A percentile compares a stretch with the other conserved stretches of the same genome.
Evolutionary conservation across 2,113 vertebrate species (phyloP).

Genomic region (Oncorhynchus gorbuscha): DNA sequence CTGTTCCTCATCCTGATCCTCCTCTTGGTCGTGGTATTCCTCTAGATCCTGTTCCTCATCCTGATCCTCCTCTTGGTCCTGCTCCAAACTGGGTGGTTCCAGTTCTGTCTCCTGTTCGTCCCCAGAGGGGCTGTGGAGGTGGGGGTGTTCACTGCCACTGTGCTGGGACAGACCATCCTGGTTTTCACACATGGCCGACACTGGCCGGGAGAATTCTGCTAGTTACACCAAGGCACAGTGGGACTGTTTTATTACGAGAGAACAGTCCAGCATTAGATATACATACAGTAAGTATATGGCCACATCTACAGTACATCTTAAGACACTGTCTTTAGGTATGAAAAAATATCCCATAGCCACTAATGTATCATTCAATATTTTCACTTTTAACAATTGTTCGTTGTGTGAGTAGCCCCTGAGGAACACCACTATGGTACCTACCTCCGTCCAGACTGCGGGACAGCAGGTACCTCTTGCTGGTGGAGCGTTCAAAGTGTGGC

Average conservation of each 20-base stretch:
- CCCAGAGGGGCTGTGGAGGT: conserved; percentile 61
- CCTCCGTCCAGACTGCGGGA: conserved; percentile 97
- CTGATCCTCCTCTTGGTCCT: conserved; percentile 62
- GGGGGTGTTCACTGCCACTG: conserved; percentile 60
- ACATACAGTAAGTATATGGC: neutral
- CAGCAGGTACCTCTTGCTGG: conserved; percentile 95
- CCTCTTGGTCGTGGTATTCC: conserved; percentile 39
- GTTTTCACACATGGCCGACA: conserved; percentile 87
- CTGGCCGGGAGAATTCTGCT: conserved; percentile 88
- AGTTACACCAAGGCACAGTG: conserved; percentile 12
- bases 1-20: conserved; percentile 70
- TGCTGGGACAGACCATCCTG: conserved; percentile 75
- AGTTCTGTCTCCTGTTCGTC: conserved; percentile 69
- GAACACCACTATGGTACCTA: conserved; percentile 48
- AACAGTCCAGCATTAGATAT: no score
- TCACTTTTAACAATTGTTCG: no score
- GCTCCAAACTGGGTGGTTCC: conserved; percentile 72
- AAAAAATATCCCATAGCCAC: no score
- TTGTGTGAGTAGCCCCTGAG: no score
- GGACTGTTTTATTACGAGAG: neutral
- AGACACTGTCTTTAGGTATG: no score
- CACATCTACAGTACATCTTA: no score
- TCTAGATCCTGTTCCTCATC: conserved; percentile 67
- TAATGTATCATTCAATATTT: no score
- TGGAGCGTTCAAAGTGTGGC: conserved; percentile 93